A percentile compares a stretch with the other conserved stretches of the same genome.
These are phyloP conservation scores for Aphodius granarius DNA, from an alignment of 2,888 invertebrate species.

Conservation along the genomic window DNA sequence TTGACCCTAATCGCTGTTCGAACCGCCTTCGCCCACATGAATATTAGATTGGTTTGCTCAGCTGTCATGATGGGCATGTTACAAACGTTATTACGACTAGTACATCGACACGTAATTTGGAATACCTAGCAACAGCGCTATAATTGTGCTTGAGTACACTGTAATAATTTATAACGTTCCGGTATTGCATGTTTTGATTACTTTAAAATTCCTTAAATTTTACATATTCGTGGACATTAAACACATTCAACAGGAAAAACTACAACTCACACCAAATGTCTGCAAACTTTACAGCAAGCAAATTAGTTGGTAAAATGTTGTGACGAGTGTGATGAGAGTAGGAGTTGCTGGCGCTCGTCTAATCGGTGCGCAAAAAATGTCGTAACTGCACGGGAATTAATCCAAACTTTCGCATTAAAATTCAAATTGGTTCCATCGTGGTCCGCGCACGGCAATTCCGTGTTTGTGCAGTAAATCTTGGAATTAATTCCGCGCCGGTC, in stretches of 20 bases:
- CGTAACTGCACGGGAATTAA: conserved; percentile 1
- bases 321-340: neutral
- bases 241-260: no score
- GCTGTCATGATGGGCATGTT: neutral
- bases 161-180: no score
- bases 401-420: conserved; percentile 20
- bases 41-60: neutral
- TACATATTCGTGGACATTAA: no score
- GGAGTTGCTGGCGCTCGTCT: neutral
- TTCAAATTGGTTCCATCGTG: conserved; percentile 15
- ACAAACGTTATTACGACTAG: neutral
- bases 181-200: no score
- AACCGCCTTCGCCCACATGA: neutral
- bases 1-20: neutral
- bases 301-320: neutral
- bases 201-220: no score
- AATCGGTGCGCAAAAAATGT: neutral
- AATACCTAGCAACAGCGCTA: neutral
- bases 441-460: conserved; percentile 10
- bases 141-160: no score
- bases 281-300: neutral
- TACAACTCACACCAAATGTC: no score
- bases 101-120: neutral
- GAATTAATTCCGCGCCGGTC: conserved; percentile 23
- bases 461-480: conserved; percentile 21